These are phyloP conservation scores for Saimiri boliviensis DNA, from an alignment of 2,113 vertebrate species.

Conservation along the genomic window DNA sequence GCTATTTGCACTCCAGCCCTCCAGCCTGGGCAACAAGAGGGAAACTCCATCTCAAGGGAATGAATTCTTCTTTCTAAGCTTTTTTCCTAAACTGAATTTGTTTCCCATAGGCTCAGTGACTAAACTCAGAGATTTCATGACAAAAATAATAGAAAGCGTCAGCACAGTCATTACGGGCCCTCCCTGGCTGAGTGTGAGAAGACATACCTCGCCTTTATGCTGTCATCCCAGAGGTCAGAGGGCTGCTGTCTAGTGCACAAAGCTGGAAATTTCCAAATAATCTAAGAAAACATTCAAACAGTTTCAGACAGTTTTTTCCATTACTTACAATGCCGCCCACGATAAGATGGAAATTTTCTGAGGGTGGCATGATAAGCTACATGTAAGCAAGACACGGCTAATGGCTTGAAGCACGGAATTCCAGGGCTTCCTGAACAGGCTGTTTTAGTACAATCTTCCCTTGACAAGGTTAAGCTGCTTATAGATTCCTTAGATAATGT, in stretches of 20 bases:
- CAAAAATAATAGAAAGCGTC: slow-evolving; percentile 68
- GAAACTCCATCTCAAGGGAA: neutral
- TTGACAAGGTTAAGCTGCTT: slow-evolving; percentile 68
- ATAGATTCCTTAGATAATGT: slow-evolving; percentile 79
- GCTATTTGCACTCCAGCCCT: no score
- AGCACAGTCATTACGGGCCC: neutral
- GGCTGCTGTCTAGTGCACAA: slow-evolving; percentile 35
- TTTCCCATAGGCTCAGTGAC: slow-evolving; percentile 35
- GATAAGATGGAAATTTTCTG: slow-evolving; percentile 67
- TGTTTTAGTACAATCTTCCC: neutral
- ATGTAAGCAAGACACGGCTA: slow-evolving; percentile 62
- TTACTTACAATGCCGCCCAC: slow-evolving; percentile 47
- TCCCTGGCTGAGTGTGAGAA: neutral
- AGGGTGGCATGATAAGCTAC: slow-evolving; percentile 47
- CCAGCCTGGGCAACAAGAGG: no score
- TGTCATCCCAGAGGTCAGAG: slow-evolving; percentile 55
- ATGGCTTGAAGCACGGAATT: slow-evolving; percentile 70
- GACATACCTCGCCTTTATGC: neutral
- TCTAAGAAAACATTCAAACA: slow-evolving; percentile 54
- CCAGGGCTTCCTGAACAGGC: slow-evolving; percentile 62
- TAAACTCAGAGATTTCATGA: slow-evolving; percentile 30
- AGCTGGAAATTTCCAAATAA: slow-evolving; percentile 66
- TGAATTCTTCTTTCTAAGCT: slow-evolving; percentile 44
- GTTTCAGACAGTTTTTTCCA: slow-evolving; percentile 39
- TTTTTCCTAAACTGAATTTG: slow-evolving; percentile 45